Evolutionary conservation across 2,888 invertebrate genomes (phyloP), one percentile per base, ranked within the genome.

Genomic region (Agrotis clavis): DNA sequence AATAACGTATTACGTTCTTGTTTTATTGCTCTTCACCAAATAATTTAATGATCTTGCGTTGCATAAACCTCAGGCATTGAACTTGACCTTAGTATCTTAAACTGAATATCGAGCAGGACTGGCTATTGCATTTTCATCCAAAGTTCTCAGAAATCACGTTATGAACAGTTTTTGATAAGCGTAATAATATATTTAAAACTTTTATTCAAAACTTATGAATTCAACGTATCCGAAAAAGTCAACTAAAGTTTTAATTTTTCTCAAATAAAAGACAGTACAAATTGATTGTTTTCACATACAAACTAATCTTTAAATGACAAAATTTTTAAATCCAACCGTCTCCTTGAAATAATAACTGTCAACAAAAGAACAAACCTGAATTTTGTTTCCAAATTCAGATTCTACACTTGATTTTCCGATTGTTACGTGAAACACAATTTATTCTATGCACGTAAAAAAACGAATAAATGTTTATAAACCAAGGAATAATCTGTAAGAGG

Each of bases 371-470:
- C 14, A 47, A 50, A 6, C 30, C 21, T 51, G n/a, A 48, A 60
- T 48, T 41, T 21, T 71, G 62, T 66, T 19, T 25, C 1, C 16
- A 63, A 45, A 75, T 79, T 59, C 47, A 61, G 41, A 57, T 65
- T 1, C 47, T 51, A 51, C 9, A 65, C 35, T 25, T 61, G 35
- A 57, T 51, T 56, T 54, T 19, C 30, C 54, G 25, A 74, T 80
- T 75, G 56, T 76, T 53, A 48, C 30, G 45, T 30, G 41, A 76
- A 71, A 71, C 51, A 45, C 21, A 69, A 63, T 73, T 50, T 60
- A n/a, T 14, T 11, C 19, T 35, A 48, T 48, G 14, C 9, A 21
- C 2, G 25, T 19, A 11, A 48, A 77, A 35, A 19, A 54, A 21
- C 7, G 5, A 19, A 53, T 16, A 77, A 48, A 51, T n/a, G 1